Base-by-base conservation (phyloP, 2,888 invertebrate species). In the Scelioninae gen. 2 region DNA sequence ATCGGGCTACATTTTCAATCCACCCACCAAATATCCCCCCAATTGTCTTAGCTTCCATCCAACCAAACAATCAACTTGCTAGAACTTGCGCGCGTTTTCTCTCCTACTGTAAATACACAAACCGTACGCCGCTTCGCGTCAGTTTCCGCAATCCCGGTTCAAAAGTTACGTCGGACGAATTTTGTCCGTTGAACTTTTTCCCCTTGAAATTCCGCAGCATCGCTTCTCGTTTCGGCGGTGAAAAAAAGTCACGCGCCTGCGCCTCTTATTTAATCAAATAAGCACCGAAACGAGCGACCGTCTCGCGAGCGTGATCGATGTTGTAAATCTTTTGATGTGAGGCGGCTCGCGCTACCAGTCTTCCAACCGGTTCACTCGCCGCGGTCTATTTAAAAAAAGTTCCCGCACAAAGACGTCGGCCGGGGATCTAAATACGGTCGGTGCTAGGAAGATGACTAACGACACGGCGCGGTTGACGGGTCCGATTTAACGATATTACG, bases 251-350 rank as follows among this genome's bases (percentile, higher is more conserved):
- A 68, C 58, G 53, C 70, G 71, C 60, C 68, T 67, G 60, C 35
- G 52, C 53, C 67, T 67, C 73, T 75, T 75, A 75, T 73, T 75
- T 70, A 75, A 75, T 75, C 73, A 73, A 72, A 70, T 70, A 70
- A 73, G 70, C 69, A 70, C 75, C 53, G 58, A 73, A 70, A 73
- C 72, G 43, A 65, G 61, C 63, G 31, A 15, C 53, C 69, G 75
- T 75, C 67, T 61, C 35, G 50, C 18, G 52, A 65, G 46, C 67
- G 67, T 75, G 75, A 75, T 75, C 65, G 75, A 75, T 75, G 73
- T 68, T 52, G 50, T 61, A 53, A 73, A 73, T 57, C 75, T 64
- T 75, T 75, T 75, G 75, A 75, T 65, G 73, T 70, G 37, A 58
- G 67, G 75, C 75, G 73, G 61, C n/a, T n/a, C n/a, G n/a, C 11